Conservation (phyloP, 92 coral and sea anemone species). For the Zoanthus sociatus region DNA sequence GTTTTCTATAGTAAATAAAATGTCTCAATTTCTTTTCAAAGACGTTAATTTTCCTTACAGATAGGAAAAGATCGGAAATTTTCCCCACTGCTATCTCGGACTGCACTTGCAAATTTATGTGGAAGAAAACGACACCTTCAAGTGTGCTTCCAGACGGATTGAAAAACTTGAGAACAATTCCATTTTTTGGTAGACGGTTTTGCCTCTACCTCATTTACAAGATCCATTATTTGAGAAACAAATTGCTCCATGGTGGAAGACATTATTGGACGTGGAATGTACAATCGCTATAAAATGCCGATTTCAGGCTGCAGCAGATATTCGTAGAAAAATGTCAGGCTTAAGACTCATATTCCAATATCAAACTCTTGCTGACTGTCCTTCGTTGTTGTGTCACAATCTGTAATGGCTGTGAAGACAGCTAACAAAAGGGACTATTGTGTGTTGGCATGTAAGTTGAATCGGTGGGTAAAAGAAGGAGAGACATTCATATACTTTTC, state of each 20-base stretch:
- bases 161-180: neutral
- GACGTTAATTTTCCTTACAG: neutral
- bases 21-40: conserved; percentile 1
- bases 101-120: neutral
- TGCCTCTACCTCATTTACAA: neutral
- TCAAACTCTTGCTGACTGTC: neutral
- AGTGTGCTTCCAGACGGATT: neutral
- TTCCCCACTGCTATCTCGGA: neutral
- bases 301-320: neutral
- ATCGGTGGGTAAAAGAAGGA: neutral
- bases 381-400: neutral
- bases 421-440: neutral
- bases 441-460: neutral
- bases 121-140: neutral
- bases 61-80: neutral
- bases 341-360: neutral
- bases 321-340: neutral
- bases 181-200: neutral
- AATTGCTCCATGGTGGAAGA: neutral
- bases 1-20: neutral
- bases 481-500: neutral
- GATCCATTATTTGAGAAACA: neutral
- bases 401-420: neutral
- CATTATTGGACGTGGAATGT: neutral
- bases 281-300: neutral